Base-by-base conservation (phyloP, 2,888 invertebrate genomes). In the Pseudanteris insignis region DNA sequence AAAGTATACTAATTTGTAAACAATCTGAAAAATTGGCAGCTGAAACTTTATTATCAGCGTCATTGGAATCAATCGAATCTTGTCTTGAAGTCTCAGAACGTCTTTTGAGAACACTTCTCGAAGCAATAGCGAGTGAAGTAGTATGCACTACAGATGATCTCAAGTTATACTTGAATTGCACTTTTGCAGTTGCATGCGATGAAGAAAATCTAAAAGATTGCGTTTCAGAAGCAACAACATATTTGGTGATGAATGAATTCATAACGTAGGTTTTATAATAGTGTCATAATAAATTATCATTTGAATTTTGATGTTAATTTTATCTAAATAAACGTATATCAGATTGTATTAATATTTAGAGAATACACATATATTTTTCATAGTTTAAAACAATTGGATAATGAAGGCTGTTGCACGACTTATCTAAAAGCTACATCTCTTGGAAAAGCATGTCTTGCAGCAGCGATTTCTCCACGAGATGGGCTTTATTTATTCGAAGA, bases 381-480 rank as follows among this genome's bases (percentile, higher is more conserved):
- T 11, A 57, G 57, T 36, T 24, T 70, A 29, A 70, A 68, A 53
- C 60, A 67, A 15, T 48, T 59, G 11, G 68, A 67, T 10, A 66
- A 66, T 7, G 67, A 68, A 12, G 57, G 50, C 21, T 38, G 48
- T 34, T 11, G 11, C 2, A 13, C 24, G 13, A 37, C 30, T 2
- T 30, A 38, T 29, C 33, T 62, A 4, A 55, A 63, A 37, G 87
- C 96, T 2, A 95, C 96, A 2, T 88, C 91, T 63, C 83, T 99
- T 46, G 98, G 96, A 0, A 88, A 90, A 75, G 99, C 98, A 10
- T 94, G 97, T 75, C 83, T 98, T 12, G 86, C 94, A 11, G 94
- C 97, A 0, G 92, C 96, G 0, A 87, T 99, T 81, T 89, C 94
- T n/a, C 97, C 98, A 0, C 91, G 91, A 75, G 96, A 98, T 78